Base-by-base conservation (phyloP, 2,888 invertebrate genomes). In the Cremastinae sp. region DNA sequence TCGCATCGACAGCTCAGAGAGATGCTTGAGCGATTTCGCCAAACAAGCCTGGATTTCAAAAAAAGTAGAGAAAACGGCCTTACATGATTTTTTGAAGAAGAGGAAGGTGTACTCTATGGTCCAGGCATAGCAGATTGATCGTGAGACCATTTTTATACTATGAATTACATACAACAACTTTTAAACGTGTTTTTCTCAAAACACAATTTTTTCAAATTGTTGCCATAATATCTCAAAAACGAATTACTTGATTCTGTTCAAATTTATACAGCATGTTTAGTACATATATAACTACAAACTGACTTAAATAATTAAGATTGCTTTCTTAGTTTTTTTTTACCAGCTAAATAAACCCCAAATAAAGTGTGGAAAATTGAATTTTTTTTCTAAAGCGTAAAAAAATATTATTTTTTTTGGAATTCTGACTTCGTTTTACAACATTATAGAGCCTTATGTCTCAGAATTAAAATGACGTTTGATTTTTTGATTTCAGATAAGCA, bases 1-100 rank as follows among this genome's bases (percentile, higher is more conserved):
- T n/a, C 45, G 76, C 9, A 68, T 76, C 49, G 43, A 54, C 34
- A 62, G 45, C 58, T 73, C 69, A 22, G 73, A 68, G 28, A 49
- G 65, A 47, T 58, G 64, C 56, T 34, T 47, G 36, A 56, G 58
- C 34, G 72, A 54, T 65, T 22, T 45, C 38, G 38, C 47, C n/a
- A 45, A 22, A 49, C n/a, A 53, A 18, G 22, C 41, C 62, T 16
- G 62, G 20, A 62, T 59, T 10, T 22, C 36, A 34, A 41, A 28
- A 10, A 18, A 22, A 8, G 18, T 49, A 51, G 58, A 45, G 22
- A 18, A 38, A 71, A 18, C 41, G 47, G 64, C 45, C 14, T 58
- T 69, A 38, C 36, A n/a, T 7, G 47, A 61, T 20, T 61, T n/a
- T 54, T 0, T 18, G 70, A 70, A 59, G 61, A 43, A 59, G 61